Conservation (phyloP, 1,140 invertebrate species). For the Drosophila jambulina region DNA sequence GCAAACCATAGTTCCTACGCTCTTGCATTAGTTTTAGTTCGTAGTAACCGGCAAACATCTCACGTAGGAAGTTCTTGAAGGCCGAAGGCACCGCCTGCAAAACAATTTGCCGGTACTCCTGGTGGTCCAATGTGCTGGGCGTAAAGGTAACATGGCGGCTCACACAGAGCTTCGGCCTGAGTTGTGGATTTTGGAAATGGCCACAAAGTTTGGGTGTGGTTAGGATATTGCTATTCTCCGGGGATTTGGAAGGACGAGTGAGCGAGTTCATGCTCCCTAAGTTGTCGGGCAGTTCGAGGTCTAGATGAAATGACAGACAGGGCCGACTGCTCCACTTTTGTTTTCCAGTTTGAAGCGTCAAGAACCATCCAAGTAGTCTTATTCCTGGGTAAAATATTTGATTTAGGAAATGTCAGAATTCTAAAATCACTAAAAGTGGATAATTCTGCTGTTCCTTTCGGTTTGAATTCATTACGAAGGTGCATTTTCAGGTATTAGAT, state of each 20-base stretch:
- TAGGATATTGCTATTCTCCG: neutral
- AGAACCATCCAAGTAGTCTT: neutral
- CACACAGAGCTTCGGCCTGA: neutral
- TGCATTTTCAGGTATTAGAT: too few relatives aligned
- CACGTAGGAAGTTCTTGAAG: neutral
- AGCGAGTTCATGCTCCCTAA: neutral
- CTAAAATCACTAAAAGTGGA: too few relatives aligned
- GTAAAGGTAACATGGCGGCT: neutral
- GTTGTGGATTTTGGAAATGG: neutral
- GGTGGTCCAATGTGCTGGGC: constrained; percentile 28
- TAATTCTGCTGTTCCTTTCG: too few relatives aligned
- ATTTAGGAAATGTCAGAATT: too few relatives aligned
- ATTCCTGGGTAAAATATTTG: too few relatives aligned
- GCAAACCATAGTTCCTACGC: neutral
- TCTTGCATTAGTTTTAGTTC: neutral
- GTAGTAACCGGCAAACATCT: neutral
- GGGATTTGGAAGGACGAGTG: neutral
- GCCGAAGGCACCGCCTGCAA: neutral
- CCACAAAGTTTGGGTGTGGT: neutral
- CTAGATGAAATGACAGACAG: neutral
- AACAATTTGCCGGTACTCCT: neutral
- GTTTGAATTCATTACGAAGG: too few relatives aligned
- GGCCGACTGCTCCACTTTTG: constrained; percentile 5
- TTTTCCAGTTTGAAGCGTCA: neutral
- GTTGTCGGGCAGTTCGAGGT: neutral